Evolutionary conservation across 2,888 invertebrate species (phyloP), one percentile per base, ranked within the genome.

Genomic region (Melangyna quadrimaculata): DNA sequence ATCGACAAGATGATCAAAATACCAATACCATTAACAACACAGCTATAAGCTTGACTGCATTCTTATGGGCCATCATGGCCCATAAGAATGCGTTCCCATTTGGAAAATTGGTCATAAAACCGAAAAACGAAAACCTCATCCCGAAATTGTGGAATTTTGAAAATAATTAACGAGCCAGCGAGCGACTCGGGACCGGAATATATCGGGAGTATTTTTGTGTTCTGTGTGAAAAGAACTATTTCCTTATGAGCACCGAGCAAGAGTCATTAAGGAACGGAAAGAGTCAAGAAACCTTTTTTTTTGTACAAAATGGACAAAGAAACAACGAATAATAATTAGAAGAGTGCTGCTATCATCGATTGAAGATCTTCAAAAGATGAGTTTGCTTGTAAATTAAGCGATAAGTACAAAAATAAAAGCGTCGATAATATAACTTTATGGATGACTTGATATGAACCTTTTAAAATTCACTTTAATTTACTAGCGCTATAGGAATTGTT

Each of bases 51-150:
- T 43, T 43, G 43, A 43, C 43, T 43, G 43, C 43, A n/a, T n/a
- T n/a, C n/a, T n/a, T n/a, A n/a, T n/a, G n/a, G n/a, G n/a, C 57
- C 59, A 37, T 61, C 37, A 40, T 65, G 45, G 65, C 45, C 43
- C 51, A 37, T 61, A 71, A 43, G 79, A 78, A 82, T 80, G 84
- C n/a, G n/a, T 80, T 84, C 80, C 80, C 80, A 84, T 84, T 84
- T 74, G 80, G 80, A 84, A 84, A 80, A 84, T 84, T 80, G 75
- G 84, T 80, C 74, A 84, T 84, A 84, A 84, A 65, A 65, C 14
- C 65, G 43, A 65, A 63, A 84, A 80, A 80, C 29, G 43, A 72
- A 67, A 69, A 84, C 71, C 74, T 75, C 74, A 79, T 84, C 79
- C 75, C 70, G 45, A 72, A 80, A 75, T 77, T 84, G 80, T 80